Conservation (phyloP, 2,113 vertebrate genomes). For the Sitta europaea region DNA sequence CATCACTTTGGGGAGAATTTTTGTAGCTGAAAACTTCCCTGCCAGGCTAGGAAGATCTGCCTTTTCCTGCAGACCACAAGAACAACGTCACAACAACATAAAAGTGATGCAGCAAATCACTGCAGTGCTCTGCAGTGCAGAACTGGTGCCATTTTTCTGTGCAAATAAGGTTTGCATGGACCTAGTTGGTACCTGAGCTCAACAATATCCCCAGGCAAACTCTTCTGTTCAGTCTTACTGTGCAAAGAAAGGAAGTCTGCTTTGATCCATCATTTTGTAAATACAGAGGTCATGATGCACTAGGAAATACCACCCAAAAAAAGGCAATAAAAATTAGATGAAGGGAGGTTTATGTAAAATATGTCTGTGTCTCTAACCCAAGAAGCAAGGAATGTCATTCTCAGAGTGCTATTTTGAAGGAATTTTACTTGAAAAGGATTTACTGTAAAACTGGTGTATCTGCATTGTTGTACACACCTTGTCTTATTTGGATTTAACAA, state of each 20-base stretch:
- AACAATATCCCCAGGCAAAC: neutral
- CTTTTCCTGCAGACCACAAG: neutral
- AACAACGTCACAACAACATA: neutral
- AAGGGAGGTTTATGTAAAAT: neutral
- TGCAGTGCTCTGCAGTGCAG: conserved; percentile 39
- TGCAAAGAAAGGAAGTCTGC: neutral
- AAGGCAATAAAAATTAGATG: neutral
- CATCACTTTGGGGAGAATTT: rapidly evolving
- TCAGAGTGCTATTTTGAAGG: neutral
- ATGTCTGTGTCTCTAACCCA: neutral
- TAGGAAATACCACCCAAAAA: neutral
- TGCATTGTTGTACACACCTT: neutral
- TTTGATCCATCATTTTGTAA: neutral
- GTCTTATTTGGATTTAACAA: conserved; percentile 25
- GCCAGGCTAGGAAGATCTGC: neutral
- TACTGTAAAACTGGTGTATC: neutral
- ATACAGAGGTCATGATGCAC: rapidly evolving
- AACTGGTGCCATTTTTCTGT: neutral
- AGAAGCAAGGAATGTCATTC: neutral
- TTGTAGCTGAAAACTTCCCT: neutral
- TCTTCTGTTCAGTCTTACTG: neutral
- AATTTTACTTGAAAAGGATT: neutral
- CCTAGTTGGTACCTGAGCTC: neutral
- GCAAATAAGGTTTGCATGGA: neutral
- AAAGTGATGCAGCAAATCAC: neutral